Conservation (phyloP, 2,797 vertebrate genomes). For the Antrozous pallidus region DNA sequence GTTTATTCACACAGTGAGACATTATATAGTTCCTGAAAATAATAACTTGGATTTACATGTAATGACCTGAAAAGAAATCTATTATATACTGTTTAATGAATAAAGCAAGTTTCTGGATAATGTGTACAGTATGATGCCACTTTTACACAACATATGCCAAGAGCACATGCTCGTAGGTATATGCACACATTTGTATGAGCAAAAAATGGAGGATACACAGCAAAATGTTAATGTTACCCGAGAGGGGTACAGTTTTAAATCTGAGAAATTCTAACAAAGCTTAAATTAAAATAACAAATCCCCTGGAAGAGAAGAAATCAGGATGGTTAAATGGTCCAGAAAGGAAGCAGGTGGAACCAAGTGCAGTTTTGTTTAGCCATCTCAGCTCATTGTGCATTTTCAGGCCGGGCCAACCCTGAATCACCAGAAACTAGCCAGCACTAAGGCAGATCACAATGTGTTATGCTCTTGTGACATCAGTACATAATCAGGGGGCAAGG, state of each 20-base stretch:
- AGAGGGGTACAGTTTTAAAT: background rate
- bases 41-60: background rate
- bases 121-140: background rate
- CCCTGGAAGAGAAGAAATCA: background rate
- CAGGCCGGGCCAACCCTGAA: background rate
- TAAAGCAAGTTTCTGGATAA: background rate
- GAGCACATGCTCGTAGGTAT: background rate
- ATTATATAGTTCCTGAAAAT: background rate
- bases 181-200: background rate
- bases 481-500: background rate
- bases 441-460: background rate
- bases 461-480: too few relatives aligned
- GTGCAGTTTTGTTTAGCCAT: background rate
- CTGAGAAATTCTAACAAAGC: background rate
- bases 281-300: background rate
- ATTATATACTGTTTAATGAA: too few relatives aligned
- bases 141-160: background rate
- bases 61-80: background rate
- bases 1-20: background rate
- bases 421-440: background rate
- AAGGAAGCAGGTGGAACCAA: background rate
- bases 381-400: background rate
- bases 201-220: background rate
- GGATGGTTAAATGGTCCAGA: background rate
- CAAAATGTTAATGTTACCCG: background rate